A percentile compares a stretch with the other conserved stretches of the same genome.
These are phyloP conservation scores for Diaperis boleti DNA, from an alignment of 2,888 invertebrate genomes.

Conservation along the genomic window DNA sequence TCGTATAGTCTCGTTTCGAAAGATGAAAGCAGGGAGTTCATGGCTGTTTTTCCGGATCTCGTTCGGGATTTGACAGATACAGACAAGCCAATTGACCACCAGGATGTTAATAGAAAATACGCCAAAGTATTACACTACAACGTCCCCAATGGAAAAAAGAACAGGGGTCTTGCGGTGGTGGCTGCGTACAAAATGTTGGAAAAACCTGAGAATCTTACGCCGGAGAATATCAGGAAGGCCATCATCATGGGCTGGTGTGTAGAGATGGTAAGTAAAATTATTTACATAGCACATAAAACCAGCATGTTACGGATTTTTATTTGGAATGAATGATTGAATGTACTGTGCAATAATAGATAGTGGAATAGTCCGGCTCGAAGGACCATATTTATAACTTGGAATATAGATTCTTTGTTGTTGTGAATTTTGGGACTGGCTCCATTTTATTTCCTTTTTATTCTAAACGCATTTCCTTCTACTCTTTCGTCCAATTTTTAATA, in stretches of 20 bases:
- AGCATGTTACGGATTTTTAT: no score
- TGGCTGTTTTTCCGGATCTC: constrained; percentile 89
- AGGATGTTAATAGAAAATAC: constrained; percentile 84
- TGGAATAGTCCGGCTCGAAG: no score
- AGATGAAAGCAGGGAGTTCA: constrained; percentile 88
- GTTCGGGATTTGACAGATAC: constrained; percentile 86
- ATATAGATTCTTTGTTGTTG: no score
- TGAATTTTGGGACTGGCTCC: no score
- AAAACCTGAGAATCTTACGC: constrained; percentile 75
- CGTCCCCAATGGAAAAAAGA: constrained; percentile 91
- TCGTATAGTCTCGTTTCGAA: constrained; percentile 74
- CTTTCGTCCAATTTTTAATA: no score
- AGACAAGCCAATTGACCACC: constrained; percentile 80
- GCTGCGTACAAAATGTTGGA: constrained; percentile 82
- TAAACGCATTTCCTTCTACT: no score
- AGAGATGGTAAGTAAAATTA: constrained; percentile 82
- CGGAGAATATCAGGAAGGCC: constrained; percentile 82
- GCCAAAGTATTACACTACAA: constrained; percentile 83
- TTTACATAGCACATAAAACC: no score
- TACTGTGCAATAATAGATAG: no score
- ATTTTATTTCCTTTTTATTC: no score
- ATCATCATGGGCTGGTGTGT: constrained; percentile 94
- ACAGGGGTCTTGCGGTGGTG: constrained; percentile 80
- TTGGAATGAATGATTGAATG: no score
- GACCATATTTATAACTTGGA: no score